Percentiles rank a stretch among this genome's conserved stretches.
Evolutionary conservation across 2,113 vertebrate genomes (phyloP).

Genomic region (Mirounga angustirostris): DNA sequence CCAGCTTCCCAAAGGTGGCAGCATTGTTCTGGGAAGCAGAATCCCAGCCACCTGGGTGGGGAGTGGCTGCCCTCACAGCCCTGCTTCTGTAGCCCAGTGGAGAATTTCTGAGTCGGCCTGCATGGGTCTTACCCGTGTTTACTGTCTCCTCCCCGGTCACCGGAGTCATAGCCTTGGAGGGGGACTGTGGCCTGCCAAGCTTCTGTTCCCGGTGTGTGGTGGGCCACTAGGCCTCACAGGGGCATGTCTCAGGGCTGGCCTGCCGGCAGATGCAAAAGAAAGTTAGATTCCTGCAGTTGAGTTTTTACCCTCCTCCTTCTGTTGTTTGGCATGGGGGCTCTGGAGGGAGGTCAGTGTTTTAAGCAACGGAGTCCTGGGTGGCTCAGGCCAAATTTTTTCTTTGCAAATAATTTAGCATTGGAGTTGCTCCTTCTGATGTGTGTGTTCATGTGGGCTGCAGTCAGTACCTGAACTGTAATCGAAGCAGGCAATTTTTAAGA

Average conservation of each 20-base stretch:
- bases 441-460: not conserved
- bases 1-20: constrained; percentile 59
- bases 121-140: not conserved
- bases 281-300: fast-evolving
- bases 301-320: no score
- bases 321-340: not conserved
- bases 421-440: not conserved
- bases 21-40: not conserved
- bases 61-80: not conserved
- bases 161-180: not conserved
- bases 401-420: not conserved
- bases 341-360: not conserved
- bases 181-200: not conserved
- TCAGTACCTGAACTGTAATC: not conserved
- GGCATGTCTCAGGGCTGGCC: not conserved
- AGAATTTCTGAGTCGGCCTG: fast-evolving
- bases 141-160: not conserved
- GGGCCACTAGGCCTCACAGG: not conserved
- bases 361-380: not conserved
- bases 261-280: not conserved
- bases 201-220: not conserved
- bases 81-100: not conserved
- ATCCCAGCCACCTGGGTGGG: not conserved
- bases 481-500: not conserved
- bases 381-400: not conserved